Evolutionary conservation across 2,888 invertebrate genomes (phyloP), one percentile per base, ranked within the genome.

Genomic region (Yponomeuta evonymella): DNA sequence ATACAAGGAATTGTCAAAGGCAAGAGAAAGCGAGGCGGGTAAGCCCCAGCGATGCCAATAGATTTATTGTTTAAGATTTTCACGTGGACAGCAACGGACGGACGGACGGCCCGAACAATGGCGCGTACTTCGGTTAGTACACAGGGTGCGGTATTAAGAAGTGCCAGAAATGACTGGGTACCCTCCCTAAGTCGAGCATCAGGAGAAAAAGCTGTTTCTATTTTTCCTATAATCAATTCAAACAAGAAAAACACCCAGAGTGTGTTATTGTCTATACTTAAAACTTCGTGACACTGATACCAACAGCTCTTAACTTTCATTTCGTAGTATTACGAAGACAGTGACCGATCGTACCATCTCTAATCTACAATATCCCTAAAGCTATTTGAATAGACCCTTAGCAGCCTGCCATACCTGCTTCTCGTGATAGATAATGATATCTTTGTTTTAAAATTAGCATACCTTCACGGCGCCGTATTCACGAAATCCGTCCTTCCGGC

Each of bases 51-150:
- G 78, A 78, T 76, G 76, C 77, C 83, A 78, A 81, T 81, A 81
- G 87, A 87, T 87, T 87, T 87, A 87, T 87, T 84, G 86, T 82
- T 81, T 80, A 78, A 87, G 86, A 85, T 82, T 81, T 79, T 75
- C 75, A 67, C 69, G 70, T 67, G 73, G 69, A 72, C 69, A 63
- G 58, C 33, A 58, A 70, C 48, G 63, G 23, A 67, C 29, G 30
- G 64, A 70, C 48, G 63, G 23, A 67, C 29, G 30, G 30, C 64
- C 10, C 3, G 10, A 64, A 23, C 30, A 64, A 64, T 29, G 6
- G 23, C n/a, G 4, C 15, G 51, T 58, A 43, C 6, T 43, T 58
- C 51, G 51, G 15, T 58, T 58, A 43, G 3, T 43, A 43, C 6
- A 43, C 43, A 43, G 43, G 43, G 9, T 43, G 9, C 43, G 1